Percentiles rank a stretch among this genome's conserved stretches.
Evolutionary conservation across 2,113 vertebrate genomes (phyloP).

Genomic region (Numenius arquata): DNA sequence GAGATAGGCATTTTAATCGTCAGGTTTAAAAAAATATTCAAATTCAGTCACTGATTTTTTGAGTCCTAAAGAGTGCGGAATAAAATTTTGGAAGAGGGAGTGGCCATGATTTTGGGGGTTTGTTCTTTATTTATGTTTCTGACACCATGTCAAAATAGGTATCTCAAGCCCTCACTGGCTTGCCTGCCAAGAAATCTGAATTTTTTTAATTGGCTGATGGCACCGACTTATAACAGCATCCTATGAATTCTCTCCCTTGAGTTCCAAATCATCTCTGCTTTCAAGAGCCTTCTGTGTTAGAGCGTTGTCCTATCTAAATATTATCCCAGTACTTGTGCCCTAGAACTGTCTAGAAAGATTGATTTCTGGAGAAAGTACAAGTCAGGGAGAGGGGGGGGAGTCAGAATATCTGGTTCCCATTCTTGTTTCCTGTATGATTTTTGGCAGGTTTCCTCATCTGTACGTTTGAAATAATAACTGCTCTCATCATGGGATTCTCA

Average conservation of each 20-base stretch:
- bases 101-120: not conserved
- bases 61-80: not conserved
- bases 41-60: not conserved
- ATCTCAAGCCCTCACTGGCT: not conserved
- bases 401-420: conserved; percentile 52
- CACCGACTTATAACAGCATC: not conserved
- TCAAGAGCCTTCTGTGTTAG: not conserved
- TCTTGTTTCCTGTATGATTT: conserved; percentile 46
- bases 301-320: not conserved
- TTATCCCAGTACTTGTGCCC: not conserved
- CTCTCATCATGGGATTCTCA: conserved; percentile 41
- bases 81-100: not conserved
- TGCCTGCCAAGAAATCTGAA: not conserved
- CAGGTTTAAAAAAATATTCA: not conserved
- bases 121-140: not conserved
- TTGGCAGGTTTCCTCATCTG: conserved; percentile 49
- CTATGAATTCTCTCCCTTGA: not conserved
- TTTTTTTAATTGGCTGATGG: not conserved
- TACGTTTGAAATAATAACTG: conserved; percentile 14
- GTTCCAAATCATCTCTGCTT: not conserved
- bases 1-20: not conserved
- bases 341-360: conserved; percentile 32
- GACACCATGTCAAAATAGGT: not conserved
- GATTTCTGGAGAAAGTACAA: conserved; percentile 14
- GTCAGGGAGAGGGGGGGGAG: not conserved